Evolutionary conservation across 2,797 vertebrate species (phyloP), one percentile per base, ranked within the genome.

Genomic region (Phoeniculus purpureus): DNA sequence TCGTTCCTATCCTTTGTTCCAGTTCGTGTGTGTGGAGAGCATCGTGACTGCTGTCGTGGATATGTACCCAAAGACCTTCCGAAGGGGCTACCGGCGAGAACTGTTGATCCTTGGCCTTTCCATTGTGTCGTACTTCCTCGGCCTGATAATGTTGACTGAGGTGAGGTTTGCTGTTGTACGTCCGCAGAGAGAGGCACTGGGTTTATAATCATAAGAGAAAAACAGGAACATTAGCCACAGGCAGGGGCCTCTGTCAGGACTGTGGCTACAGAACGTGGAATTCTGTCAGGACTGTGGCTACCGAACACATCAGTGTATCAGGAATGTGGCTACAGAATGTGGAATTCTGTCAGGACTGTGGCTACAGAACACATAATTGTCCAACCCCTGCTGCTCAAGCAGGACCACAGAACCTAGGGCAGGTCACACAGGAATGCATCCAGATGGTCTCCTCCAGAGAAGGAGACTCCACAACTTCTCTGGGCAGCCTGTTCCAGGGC

Each of bases 21-120:
- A 99, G 99, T 99, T 99, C 55, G 99, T 99, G 92, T 99, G 99
- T 43, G 99, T 99, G 92, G 99, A 99, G 89, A 99, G 99, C 97
- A 97, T 99, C 7, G 99, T 99, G 96, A 99, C 99, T 0, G 99
- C 99, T 1, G 98, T 99, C 77, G 98, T 99, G 94, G 99, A 99
- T 95, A 98, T 99, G 99, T 99, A 99, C 94, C 99, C 99, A 70
- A 98, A 99, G 89, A 98, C 98, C 75, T 99, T 99, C 97, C 98
- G 99, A 87, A 98, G 98, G 95, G 99, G 99, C 82, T 99, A 99
- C 92, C 97, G 99, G 87, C 97, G 99, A 94, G 99, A 99, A 95
- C 97, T 98, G 90, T 97, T 99, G 90, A 99, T 99, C 93, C 97
- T 99, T 3, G 98, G 98, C 87, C 97, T 99, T 97, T 99, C 99